Evolutionary conservation across 2,113 vertebrate species (phyloP), one percentile per base, ranked within the genome.

Genomic region (Aspidoscelis tigris): DNA sequence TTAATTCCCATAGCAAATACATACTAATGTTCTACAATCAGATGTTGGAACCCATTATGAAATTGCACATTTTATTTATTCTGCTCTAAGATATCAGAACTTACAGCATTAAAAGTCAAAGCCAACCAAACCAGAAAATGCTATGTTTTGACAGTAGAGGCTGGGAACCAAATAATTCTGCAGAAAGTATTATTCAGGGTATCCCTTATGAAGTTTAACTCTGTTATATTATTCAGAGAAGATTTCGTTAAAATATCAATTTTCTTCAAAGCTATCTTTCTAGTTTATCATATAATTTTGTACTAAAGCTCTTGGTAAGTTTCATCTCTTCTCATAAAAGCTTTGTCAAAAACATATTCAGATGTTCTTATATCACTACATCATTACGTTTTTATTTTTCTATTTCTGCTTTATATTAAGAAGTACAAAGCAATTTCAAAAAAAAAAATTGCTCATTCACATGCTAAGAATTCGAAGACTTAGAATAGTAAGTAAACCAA

Each of bases 201-300:
- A 83, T 11, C 22, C 0, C 14, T 5, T 0, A 1, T 7, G 0
- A 9, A 61, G 0, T 33, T 33, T n/a, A 9, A 44, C 3, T 80
- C 61, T 73, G 26, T 64, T 53, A 55, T 70, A 69, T 53, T 20
- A 80, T 83, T 83, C 43, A 58, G 22, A n/a, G 47, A 26, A 58
- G 22, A 47, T n/a, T 58, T n/a, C 58, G 58, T 44, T 50, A 50
- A 50, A 50, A 53, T 7, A 70, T 53, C 73, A 55, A 78, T n/a
- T 71, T 70, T 70, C 24, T 24, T 44, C 50, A 16, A 75, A 21
- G 14, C 33, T 50, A 26, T 77, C 16, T 77, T 70, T 70, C 47
- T 6, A 71, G 20, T 47, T 80, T 69, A 26, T 55, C 26, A 55
- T 47, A 70, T 20, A 9, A 70, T 18, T 80, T 70, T 53, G 12